A percentile compares a stretch with the other conserved stretches of the same genome.
phyloP scores from a whole-genome alignment of 2,113 vertebrate species.

The Ciconia stormi region DNA sequence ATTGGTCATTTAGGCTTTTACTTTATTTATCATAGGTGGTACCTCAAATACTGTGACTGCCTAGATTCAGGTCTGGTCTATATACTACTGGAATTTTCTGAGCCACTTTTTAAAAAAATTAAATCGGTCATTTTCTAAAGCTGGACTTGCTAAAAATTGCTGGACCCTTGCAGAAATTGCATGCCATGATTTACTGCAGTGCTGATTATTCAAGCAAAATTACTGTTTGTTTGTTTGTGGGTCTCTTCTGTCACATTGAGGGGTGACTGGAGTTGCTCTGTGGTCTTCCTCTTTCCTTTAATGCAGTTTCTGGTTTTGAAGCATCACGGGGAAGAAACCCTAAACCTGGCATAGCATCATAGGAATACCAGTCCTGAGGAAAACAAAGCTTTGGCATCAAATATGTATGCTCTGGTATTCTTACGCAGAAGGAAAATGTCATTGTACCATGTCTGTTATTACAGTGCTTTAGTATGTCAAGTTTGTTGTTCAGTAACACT shows the following conservation, averaged over 20 bases:
- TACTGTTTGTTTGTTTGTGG: not conserved
- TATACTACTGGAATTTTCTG: not conserved
- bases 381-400: not conserved
- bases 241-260: not conserved
- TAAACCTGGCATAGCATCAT: not conserved
- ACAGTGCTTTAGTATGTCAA: not conserved
- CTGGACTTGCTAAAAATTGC: not conserved
- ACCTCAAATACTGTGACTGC: not conserved
- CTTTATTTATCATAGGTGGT: not conserved
- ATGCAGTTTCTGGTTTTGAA: not conserved
- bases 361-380: not conserved
- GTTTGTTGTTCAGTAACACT: not conserved
- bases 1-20: not conserved
- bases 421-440: not conserved
- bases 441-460: not conserved
- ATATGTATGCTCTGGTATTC: not conserved
- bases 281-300: not conserved
- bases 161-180: not conserved
- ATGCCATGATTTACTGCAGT: not conserved
- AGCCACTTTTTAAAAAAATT: not conserved
- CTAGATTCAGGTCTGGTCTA: not conserved
- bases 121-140: not conserved
- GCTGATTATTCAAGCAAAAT: not conserved
- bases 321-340: rapidly evolving
- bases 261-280: not conserved